Evolutionary conservation across 2,113 vertebrate species (phyloP).

Genomic region (Callaeas wilsoni): DNA sequence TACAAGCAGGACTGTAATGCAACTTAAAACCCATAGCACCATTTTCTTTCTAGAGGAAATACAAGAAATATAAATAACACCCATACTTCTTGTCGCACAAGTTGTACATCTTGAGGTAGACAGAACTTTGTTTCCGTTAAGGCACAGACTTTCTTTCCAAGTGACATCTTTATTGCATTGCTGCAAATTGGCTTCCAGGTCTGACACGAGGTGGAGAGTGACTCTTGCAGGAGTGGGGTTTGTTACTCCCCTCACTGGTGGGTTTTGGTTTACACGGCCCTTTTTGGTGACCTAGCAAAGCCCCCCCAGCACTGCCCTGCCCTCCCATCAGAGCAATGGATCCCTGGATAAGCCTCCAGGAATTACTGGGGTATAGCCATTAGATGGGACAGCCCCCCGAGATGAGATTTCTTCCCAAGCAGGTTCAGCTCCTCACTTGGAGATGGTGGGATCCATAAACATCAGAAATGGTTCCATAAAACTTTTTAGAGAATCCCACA

Average conservation of each 20-base stretch:
- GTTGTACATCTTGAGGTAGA: slow-evolving; percentile 85
- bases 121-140: slow-evolving; percentile 66
- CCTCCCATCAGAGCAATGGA: neutral
- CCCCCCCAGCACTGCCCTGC: neutral
- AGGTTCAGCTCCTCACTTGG: neutral
- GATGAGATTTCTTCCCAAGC: neutral
- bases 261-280: neutral
- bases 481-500: neutral
- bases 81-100: slow-evolving; percentile 65
- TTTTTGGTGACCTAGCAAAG: neutral
- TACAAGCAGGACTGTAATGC: neutral
- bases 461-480: neutral
- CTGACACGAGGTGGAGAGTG: neutral
- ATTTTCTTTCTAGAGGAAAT: slow-evolving; percentile 1
- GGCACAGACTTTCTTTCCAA: neutral
- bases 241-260: neutral
- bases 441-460: neutral
- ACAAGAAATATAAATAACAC: slow-evolving; percentile 79
- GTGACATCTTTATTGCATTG: neutral
- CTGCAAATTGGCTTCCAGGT: neutral
- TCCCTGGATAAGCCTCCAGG: neutral
- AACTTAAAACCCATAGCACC: neutral
- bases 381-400: neutral
- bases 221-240: neutral
- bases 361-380: neutral